Conservation (phyloP, 1,140 invertebrate genomes). For the Zaprionus taronus region DNA sequence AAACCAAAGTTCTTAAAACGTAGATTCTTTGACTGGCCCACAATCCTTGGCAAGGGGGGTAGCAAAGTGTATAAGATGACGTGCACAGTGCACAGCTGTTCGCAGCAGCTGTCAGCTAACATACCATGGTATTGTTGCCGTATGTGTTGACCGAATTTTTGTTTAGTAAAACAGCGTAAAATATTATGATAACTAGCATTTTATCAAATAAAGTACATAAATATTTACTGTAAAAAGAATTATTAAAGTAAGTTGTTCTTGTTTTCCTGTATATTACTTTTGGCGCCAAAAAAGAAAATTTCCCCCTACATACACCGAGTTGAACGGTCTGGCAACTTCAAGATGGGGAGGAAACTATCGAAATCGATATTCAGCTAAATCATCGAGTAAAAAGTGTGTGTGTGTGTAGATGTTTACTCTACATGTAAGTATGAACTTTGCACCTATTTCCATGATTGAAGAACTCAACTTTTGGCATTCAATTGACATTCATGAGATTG, state of each 20-base stretch:
- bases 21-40: background rate
- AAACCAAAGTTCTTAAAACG: background rate
- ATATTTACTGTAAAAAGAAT: background rate
- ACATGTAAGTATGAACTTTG: slow-evolving; percentile 4
- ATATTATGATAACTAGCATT: background rate
- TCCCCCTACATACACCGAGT: background rate
- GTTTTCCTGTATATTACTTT: slow-evolving; percentile 2
- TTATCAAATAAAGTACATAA: slow-evolving; percentile 14
- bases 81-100: background rate
- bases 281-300: slow-evolving; percentile 43
- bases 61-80: background rate
- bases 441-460: background rate
- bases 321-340: slow-evolving; percentile 9
- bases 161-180: background rate
- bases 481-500: background rate
- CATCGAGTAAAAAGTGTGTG: background rate
- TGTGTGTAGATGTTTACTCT: background rate
- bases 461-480: background rate
- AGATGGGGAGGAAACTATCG: background rate
- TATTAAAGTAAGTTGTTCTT: background rate
- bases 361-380: slow-evolving; percentile 9
- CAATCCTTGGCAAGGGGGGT: background rate
- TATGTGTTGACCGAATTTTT: background rate
- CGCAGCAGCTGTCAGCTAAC: background rate
- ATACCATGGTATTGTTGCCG: slow-evolving; percentile 33